Conservation (phyloP, 2,113 vertebrate genomes). For the Triplophysa rosa region DNA sequence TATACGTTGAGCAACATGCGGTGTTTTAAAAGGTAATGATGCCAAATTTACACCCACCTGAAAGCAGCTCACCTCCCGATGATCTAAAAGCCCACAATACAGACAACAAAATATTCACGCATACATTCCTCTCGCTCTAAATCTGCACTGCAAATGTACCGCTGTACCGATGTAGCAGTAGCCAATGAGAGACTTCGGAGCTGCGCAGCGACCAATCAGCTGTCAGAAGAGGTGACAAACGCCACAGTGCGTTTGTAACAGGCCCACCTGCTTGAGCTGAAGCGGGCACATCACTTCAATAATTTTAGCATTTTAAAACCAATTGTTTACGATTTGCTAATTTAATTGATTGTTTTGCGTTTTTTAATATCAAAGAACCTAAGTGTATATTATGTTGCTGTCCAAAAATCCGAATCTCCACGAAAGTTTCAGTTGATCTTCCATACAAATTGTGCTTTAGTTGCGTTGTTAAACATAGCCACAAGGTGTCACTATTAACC, state of each 20-base stretch:
- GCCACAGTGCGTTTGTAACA: neutral
- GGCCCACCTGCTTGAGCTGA: neutral
- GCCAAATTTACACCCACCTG: constrained; percentile 1
- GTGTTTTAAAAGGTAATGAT: neutral
- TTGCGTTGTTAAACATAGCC: constrained; percentile 9
- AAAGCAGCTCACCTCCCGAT: neutral
- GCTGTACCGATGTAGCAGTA: constrained; percentile 14
- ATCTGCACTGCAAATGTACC: constrained; percentile 14
- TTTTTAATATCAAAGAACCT: no score
- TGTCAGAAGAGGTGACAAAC: constrained; percentile 8
- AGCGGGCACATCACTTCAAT: no score
- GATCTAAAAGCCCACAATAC: neutral
- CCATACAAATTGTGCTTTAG: neutral
- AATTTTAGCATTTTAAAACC: neutral
- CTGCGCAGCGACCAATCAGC: neutral
- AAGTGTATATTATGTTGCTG: no score
- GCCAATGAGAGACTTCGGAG: constrained; percentile 21
- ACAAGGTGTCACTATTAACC: constrained; percentile 34
- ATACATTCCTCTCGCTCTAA: constrained; percentile 23
- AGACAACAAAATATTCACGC: neutral
- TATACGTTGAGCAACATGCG: constrained; percentile 16
- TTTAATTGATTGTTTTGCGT: no score
- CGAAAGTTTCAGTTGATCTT: neutral
- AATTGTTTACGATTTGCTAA: no score
- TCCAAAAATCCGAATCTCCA: neutral